Conservation (phyloP, 2,797 vertebrate genomes). For the Champsocephalus esox region DNA sequence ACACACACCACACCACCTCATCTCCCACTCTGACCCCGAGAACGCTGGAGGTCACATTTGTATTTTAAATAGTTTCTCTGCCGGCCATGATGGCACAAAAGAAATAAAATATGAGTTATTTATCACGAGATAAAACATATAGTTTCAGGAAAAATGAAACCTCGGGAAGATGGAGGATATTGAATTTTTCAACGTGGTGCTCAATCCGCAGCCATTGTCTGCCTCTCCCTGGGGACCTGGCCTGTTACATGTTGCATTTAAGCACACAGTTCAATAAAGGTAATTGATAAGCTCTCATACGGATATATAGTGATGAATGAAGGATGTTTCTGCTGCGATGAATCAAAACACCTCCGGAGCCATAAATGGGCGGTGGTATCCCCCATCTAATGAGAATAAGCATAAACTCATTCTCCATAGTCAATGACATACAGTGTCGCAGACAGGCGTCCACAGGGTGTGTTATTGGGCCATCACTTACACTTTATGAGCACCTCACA, state of each 20-base stretch:
- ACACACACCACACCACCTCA: constrained; percentile 1
- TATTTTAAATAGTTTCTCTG: constrained; percentile 67
- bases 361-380: constrained; percentile 51
- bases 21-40: constrained; percentile 40
- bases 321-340: constrained; percentile 50
- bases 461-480: constrained; percentile 79
- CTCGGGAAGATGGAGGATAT: constrained; percentile 61
- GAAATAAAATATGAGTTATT: constrained; percentile 72
- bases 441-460: constrained; percentile 42
- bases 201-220: constrained; percentile 62
- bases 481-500: constrained; percentile 73
- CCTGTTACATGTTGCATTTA: constrained; percentile 69
- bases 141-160: constrained; percentile 71
- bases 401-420: constrained; percentile 66
- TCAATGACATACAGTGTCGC: constrained; percentile 48
- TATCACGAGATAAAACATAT: constrained; percentile 71
- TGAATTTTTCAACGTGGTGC: constrained; percentile 61
- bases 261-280: constrained; percentile 75
- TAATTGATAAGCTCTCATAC: constrained; percentile 81
- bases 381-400: constrained; percentile 68
- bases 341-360: constrained; percentile 59
- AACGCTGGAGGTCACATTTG: constrained; percentile 67
- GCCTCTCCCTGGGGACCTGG: constrained; percentile 26
- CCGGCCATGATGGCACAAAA: constrained; percentile 29
- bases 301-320: constrained; percentile 78